A percentile compares a stretch with the other conserved stretches of the same genome.
Evolutionary conservation across 2,888 invertebrate genomes (phyloP).

Genomic region (Hydropsyche betteni): DNA sequence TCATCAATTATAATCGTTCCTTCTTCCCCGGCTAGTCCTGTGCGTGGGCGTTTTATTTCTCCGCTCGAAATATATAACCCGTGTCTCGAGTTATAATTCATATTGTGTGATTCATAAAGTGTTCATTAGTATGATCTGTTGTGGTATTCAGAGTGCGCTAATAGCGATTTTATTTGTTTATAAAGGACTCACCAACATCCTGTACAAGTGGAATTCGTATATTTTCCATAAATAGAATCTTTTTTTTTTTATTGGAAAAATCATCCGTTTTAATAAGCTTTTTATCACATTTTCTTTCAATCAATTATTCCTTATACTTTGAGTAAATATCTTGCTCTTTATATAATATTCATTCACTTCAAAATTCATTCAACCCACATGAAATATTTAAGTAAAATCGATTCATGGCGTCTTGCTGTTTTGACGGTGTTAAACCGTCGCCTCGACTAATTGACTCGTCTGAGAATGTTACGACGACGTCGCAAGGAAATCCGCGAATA

Average conservation of each 20-base stretch:
- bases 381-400: conserved; percentile 14
- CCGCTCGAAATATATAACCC: too few relatives aligned
- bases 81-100: too few relatives aligned
- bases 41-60: too few relatives aligned
- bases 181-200: conserved; percentile 10
- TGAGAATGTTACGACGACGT: conserved; percentile 40
- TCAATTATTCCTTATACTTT: too few relatives aligned
- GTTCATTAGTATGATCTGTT: conserved; percentile 20
- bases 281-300: not conserved
- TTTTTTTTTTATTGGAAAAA: too few relatives aligned
- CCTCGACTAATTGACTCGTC: conserved; percentile 36
- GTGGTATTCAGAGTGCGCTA: not conserved
- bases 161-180: not conserved
- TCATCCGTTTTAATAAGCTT: too few relatives aligned
- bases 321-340: too few relatives aligned
- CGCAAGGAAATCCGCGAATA: conserved; percentile 16
- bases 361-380: not conserved
- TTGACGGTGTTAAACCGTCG: too few relatives aligned
- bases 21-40: not conserved
- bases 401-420: conserved; percentile 14
- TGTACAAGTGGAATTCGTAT: not conserved
- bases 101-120: conserved; percentile 4
- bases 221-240: too few relatives aligned
- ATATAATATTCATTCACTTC: not conserved
- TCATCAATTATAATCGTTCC: not conserved